Percentiles rank a stretch among this genome's conserved stretches.
Evolutionary conservation across 1,140 invertebrate species (phyloP).

Genomic region (Drosophila kohkoa): DNA sequence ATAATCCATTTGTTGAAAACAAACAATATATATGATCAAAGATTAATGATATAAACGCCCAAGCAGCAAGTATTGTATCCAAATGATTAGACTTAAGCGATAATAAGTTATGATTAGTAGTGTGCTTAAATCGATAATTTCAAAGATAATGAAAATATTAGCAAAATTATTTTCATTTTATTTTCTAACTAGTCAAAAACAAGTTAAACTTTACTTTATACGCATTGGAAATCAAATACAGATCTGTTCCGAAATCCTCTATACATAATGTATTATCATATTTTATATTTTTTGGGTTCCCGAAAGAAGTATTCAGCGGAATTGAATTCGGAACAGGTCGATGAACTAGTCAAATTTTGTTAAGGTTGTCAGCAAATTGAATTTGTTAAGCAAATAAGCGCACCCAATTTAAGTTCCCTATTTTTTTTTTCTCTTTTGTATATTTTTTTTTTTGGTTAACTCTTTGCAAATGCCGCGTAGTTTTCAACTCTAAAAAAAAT

Average conservation of each 20-base stretch:
- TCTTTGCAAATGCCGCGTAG: constrained; percentile 65
- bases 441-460: constrained; percentile 44
- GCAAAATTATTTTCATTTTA: constrained; percentile 70
- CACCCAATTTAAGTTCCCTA: constrained; percentile 15
- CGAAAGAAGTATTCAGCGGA: background rate
- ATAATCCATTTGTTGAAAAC: constrained; percentile 65
- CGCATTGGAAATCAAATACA: constrained; percentile 60
- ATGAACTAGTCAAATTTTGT: constrained; percentile 68
- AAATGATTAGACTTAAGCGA: constrained; percentile 43
- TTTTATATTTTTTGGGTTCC: background rate
- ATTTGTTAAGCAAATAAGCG: constrained; percentile 53
- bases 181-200: constrained; percentile 59
- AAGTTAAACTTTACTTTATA: constrained; percentile 53
- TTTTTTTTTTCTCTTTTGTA: constrained; percentile 42
- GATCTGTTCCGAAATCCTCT: background rate
- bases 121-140: constrained; percentile 60
- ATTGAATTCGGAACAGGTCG: constrained; percentile 4
- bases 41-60: constrained; percentile 31
- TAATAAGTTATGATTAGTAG: constrained; percentile 60
- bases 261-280: background rate
- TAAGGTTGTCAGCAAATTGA: constrained; percentile 63
- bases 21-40: constrained; percentile 42
- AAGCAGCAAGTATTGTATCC: constrained; percentile 27
- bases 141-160: constrained; percentile 43
- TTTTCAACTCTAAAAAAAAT: constrained; percentile 76